Conservation (phyloP, 2,888 invertebrate species). For the Biston stratarius region DNA sequence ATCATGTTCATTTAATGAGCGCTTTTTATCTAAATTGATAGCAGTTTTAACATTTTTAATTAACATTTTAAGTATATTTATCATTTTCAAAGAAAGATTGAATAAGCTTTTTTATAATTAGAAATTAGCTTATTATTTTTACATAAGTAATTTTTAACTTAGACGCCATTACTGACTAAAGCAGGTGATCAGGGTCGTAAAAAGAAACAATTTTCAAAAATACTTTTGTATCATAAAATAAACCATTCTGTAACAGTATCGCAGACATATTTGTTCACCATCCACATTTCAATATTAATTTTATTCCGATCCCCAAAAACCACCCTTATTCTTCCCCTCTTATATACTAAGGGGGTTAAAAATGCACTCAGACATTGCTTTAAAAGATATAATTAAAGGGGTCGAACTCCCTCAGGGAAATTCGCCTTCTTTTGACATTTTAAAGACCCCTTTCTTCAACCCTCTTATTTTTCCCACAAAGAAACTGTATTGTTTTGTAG, state of each 20-base stretch:
- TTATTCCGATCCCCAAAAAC: slow-evolving; percentile 49
- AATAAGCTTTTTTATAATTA: no score
- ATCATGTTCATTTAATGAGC: no score
- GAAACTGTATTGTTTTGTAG: slow-evolving; percentile 19
- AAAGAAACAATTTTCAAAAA: neutral
- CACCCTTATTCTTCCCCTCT: slow-evolving; percentile 55
- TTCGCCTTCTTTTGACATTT: slow-evolving; percentile 85
- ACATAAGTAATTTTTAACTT: no score
- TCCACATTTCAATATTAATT: slow-evolving; percentile 45
- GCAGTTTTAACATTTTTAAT: no score
- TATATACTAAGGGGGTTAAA: slow-evolving; percentile 72
- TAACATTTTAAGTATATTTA: no score
- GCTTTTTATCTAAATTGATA: no score
- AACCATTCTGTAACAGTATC: slow-evolving; percentile 6
- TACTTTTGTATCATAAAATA: neutral
- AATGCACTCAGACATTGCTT: slow-evolving; percentile 84
- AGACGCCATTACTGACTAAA: no score
- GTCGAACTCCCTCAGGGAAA: slow-evolving; percentile 76
- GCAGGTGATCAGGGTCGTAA: neutral
- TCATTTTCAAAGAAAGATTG: no score
- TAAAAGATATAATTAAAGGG: slow-evolving; percentile 86
- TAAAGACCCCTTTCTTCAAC: slow-evolving; percentile 80
- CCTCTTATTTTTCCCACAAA: slow-evolving; percentile 23
- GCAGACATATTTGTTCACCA: slow-evolving; percentile 41
- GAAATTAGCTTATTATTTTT: no score